Evolutionary conservation across 2,113 vertebrate genomes (phyloP).

Genomic region (Dipodomys spectabilis): DNA sequence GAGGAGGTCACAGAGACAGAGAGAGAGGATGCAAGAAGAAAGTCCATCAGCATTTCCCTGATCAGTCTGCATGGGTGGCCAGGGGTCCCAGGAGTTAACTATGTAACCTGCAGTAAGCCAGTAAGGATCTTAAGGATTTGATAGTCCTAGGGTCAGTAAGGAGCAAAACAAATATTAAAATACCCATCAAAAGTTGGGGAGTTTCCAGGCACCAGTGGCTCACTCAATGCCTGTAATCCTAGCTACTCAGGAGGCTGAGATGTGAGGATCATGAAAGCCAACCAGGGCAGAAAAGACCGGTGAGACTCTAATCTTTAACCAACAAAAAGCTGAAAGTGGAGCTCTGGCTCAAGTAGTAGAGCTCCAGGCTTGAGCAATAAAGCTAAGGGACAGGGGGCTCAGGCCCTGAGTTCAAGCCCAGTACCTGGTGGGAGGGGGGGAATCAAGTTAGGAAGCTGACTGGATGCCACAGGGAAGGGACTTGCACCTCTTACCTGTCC

Average conservation of each 20-base stretch:
- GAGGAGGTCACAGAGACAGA: background rate
- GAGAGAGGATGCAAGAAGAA: background rate
- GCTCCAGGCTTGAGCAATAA: background rate
- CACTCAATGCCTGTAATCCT: background rate
- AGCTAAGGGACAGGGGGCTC: too few relatives aligned
- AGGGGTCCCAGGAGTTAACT: background rate
- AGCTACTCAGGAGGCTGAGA: background rate
- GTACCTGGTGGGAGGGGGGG: background rate
- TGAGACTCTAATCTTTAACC: too few relatives aligned
- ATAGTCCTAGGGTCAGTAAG: background rate
- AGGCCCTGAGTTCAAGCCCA: background rate
- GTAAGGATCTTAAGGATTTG: background rate
- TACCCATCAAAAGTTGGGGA: background rate
- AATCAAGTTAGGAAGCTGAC: background rate
- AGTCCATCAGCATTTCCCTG: background rate
- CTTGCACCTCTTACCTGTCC: conserved; percentile 73
- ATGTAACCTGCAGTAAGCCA: background rate
- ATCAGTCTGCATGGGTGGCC: background rate
- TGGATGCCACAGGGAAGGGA: background rate
- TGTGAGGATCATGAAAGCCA: background rate
- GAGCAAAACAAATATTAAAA: conserved; percentile 2
- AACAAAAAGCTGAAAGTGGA: background rate
- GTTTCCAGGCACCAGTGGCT: background rate
- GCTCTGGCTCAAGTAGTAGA: background rate
- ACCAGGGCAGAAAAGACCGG: background rate